Base-by-base conservation (phyloP, 2,888 invertebrate species). In the Calliphora vomitoria region DNA sequence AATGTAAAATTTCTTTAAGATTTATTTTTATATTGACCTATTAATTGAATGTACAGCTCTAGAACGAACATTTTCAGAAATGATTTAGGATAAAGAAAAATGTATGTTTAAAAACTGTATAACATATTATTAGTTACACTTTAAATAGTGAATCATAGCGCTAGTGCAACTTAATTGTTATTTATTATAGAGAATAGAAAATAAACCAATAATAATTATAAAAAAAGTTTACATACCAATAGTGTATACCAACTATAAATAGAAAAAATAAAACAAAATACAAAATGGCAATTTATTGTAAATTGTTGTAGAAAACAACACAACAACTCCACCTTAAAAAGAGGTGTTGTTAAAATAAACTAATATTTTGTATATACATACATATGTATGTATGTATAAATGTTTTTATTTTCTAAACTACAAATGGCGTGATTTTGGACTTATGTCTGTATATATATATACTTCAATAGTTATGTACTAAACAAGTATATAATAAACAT, bases 351-450 rank as follows among this genome's bases (percentile, higher is more conserved):
- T 69, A 35, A 31, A 66, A 64, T 25, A 82, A 58, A 82, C 38
- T 44, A 74, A 66, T 53, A 38, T 68, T 82, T 82, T 74, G 64
- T 82, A 64, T 66, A 74, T 69, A 69, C 3, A 18, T 64, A 58
- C 8, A 8, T 25, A 44, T 8, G 8, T 18, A 8, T 3, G 11
- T 58, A 58, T 25, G 25, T 20, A 60, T 60, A 4, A 5, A 15
- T 31, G 18, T 20, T 58, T 10, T 58, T 75, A n/a, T 58, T 68
- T 44, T 13, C 60, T 47, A 44, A 82, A 62, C 58, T 76, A 83
- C 69, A 83, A 76, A 76, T 76, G 58, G 31, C 15, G 47, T 69
- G 31, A 44, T 66, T 41, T 41, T 38, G 15, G 20, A 47, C 11
- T 20, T 69, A 31, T 47, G 50, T 69, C n/a, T n/a, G n/a, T n/a